A percentile compares a stretch with the other conserved stretches of the same genome.
Conservation (phyloP, 2,113 vertebrate genomes). For the Astur gentilis region DNA sequence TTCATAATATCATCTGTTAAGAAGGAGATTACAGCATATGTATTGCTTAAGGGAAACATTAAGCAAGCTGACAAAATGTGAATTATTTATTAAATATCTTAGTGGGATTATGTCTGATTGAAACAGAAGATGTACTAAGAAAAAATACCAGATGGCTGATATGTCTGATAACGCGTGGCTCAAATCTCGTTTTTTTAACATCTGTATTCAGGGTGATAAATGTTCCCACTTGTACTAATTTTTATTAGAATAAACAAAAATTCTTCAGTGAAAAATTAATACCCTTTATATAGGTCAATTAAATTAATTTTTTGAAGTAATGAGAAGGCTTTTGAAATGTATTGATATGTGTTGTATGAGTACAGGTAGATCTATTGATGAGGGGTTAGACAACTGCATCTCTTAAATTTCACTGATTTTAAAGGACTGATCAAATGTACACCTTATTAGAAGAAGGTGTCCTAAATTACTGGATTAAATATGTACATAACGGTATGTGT, state of each 20-base stretch:
- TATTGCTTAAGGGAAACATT: background rate
- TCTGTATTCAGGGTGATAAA: background rate
- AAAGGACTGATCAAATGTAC: background rate
- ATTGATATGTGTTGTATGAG: background rate
- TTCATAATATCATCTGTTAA: background rate
- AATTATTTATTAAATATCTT: slow-evolving; percentile 26
- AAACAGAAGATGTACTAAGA: background rate
- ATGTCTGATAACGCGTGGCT: background rate
- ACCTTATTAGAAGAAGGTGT: background rate
- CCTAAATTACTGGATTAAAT: background rate
- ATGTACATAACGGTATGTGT: background rate
- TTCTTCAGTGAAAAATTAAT: background rate
- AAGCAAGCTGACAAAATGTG: background rate
- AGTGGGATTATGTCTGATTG: background rate
- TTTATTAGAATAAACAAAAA: background rate
- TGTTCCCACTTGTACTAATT: background rate
- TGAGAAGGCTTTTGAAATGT: background rate
- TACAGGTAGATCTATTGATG: background rate
- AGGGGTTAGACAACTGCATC: background rate
- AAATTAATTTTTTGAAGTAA: background rate
- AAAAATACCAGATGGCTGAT: background rate
- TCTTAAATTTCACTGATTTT: background rate
- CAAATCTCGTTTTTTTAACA: background rate
- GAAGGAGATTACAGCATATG: background rate
- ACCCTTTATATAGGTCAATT: background rate